Evolutionary conservation across 37 sponge, comb jelly and placozoan genomes (phyloP), one percentile per base, ranked within the genome.

Genomic region (Chondrosia reniformis): DNA sequence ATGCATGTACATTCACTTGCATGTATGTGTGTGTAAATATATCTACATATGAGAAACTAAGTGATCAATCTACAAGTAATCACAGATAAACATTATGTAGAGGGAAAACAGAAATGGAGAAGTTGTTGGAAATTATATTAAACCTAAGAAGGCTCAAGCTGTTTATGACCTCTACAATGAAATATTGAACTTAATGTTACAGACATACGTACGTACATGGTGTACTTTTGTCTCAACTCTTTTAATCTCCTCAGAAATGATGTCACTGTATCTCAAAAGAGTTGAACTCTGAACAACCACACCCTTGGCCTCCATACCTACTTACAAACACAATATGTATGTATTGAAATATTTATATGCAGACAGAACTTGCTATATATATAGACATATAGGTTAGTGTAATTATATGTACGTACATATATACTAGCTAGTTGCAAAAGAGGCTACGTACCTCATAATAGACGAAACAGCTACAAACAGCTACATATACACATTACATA

Each of bases 161-260:
- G n/a, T n/a, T n/a, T n/a, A n/a, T n/a, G n/a, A n/a, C n/a, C n/a
- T n/a, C n/a, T n/a, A n/a, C n/a, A n/a, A n/a, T n/a, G n/a, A n/a
- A n/a, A n/a, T n/a, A n/a, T n/a, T n/a, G n/a, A n/a, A n/a, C n/a
- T n/a, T n/a, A n/a, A n/a, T n/a, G n/a, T n/a, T n/a, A n/a, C n/a
- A n/a, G n/a, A n/a, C n/a, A n/a, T n/a, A n/a, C n/a, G n/a, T n/a
- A 10, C 52, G 8, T 21, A 85, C 85, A 46, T 74, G 59, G 80
- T 85, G 75, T 34, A 76, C 85, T 33, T 42, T 55, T 41, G 43
- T 38, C 67, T 85, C 85, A 30, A 85, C 80, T 31, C 46, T 28
- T 0, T 71, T 33, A 3, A 79, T 73, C 39, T 57, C 59, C 33
- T 49, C 6, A 1, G 52, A 27, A 6, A 55, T 38, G 6, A 25